Evolutionary conservation across 2,888 invertebrate species (phyloP).

Genomic region (Malthinus flaveolus): DNA sequence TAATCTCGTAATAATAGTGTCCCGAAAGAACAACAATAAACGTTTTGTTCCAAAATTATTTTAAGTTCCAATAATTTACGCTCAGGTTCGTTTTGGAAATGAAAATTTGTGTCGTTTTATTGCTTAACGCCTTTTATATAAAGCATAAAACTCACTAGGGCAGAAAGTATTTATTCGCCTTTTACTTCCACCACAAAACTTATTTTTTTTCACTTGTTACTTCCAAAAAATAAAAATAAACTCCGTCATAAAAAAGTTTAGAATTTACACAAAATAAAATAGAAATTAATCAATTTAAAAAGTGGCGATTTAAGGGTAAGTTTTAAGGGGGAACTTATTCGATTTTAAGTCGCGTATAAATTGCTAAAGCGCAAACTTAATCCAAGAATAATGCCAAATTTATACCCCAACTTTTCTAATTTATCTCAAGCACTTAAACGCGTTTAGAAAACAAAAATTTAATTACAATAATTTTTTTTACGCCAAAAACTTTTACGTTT

Average conservation of each 20-base stretch:
- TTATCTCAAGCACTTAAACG: constrained; percentile 12
- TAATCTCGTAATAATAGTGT: too few species aligned
- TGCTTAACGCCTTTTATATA: constrained; percentile 6
- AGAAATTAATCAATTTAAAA: neutral
- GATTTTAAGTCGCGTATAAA: constrained; percentile 13
- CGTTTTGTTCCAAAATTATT: neutral
- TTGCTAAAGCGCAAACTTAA: constrained; percentile 13
- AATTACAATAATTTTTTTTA: neutral
- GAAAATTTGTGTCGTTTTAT: constrained; percentile 6
- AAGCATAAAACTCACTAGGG: constrained; percentile 1
- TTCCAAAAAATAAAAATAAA: neutral
- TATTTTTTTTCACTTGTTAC: constrained; percentile 11
- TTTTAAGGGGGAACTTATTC: constrained; percentile 8
- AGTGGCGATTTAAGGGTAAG: constrained; percentile 10
- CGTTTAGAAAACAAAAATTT: constrained; percentile 10
- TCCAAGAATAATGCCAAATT: constrained; percentile 11
- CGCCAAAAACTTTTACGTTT: constrained; percentile 8
- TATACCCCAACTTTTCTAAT: constrained; percentile 13
- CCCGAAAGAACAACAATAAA: neutral
- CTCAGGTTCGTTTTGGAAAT: neutral
- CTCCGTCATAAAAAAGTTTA: neutral
- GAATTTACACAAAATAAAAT: neutral
- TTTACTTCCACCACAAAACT: constrained; percentile 8
- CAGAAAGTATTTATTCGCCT: constrained; percentile 3
- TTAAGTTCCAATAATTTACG: neutral